These are phyloP conservation scores for Dolomedes plantarius DNA, from an alignment of 2,888 invertebrate species.

Conservation along the genomic window DNA sequence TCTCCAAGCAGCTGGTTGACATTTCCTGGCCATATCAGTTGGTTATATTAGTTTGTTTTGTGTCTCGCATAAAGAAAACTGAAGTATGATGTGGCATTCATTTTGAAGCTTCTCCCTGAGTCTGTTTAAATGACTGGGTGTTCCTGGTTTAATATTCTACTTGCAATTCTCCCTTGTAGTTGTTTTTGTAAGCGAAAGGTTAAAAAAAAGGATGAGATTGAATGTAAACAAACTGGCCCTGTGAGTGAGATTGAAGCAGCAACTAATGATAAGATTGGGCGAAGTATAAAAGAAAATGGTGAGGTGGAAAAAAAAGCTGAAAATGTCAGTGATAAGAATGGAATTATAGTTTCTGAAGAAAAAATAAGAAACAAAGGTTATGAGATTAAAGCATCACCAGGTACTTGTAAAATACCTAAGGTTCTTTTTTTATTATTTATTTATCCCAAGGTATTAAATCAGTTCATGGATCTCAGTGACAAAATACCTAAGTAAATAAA, in stretches of 20 bases:
- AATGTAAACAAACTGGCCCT: neutral
- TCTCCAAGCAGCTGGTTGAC: constrained; percentile 39
- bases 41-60: neutral
- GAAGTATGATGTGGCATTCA: neutral
- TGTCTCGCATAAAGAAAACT: neutral
- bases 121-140: constrained; percentile 46
- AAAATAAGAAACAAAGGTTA: no score
- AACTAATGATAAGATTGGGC: neutral
- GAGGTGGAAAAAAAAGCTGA: neutral
- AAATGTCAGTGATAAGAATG: neutral
- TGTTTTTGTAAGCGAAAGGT: constrained; percentile 24
- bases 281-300: neutral
- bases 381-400: no score
- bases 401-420: no score
- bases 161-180: constrained; percentile 43
- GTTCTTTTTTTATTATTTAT: no score
- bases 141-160: constrained; percentile 16
- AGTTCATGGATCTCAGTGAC: no score
- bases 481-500: no score
- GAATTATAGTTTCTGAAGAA: neutral
- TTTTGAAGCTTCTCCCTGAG: neutral
- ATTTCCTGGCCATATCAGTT: constrained; percentile 63
- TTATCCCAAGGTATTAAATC: no score
- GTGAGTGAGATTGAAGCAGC: neutral
- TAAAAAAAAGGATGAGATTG: neutral